Evolutionary conservation across 1,140 invertebrate genomes (phyloP).

Genomic region (Papilio machaon): DNA sequence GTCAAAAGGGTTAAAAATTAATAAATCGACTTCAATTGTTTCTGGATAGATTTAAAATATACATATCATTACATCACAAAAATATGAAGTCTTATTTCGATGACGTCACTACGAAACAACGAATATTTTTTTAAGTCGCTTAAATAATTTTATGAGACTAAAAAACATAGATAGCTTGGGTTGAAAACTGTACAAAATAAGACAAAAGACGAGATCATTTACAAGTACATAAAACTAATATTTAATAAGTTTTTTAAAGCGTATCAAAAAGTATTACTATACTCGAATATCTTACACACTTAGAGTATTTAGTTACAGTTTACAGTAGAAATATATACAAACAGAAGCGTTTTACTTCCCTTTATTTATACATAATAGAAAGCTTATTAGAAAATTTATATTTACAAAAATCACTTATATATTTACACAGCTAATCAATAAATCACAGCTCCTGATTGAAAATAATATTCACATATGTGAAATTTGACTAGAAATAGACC

Average conservation of each 20-base stretch:
- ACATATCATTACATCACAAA: background rate
- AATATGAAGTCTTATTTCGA: background rate
- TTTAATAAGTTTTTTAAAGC: background rate
- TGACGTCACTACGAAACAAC: background rate
- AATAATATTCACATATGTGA: conserved; percentile 49
- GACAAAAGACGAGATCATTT: background rate
- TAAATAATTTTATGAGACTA: background rate
- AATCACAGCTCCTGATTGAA: conserved; percentile 79
- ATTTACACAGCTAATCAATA: conserved; percentile 71
- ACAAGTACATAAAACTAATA: background rate
- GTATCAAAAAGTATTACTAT: conserved; percentile 10
- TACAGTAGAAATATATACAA: conserved; percentile 48
- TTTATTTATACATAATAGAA: conserved; percentile 46
- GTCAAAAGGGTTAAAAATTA: background rate
- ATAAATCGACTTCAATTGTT: background rate
- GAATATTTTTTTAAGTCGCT: background rate
- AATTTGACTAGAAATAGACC: conserved; percentile 51
- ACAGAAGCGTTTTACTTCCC: conserved; percentile 65
- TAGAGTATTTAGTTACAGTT: conserved; percentile 28
- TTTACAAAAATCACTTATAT: conserved; percentile 54
- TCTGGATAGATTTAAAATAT: background rate
- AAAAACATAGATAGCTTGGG: background rate
- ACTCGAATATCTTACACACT: background rate
- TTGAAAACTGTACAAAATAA: background rate
- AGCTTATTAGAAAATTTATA: conserved; percentile 38